A percentile compares a stretch with the other conserved stretches of the same genome.
phyloP scores from a whole-genome alignment of 1,140 invertebrate genomes.

The Caenorhabditis tropicalis region DNA sequence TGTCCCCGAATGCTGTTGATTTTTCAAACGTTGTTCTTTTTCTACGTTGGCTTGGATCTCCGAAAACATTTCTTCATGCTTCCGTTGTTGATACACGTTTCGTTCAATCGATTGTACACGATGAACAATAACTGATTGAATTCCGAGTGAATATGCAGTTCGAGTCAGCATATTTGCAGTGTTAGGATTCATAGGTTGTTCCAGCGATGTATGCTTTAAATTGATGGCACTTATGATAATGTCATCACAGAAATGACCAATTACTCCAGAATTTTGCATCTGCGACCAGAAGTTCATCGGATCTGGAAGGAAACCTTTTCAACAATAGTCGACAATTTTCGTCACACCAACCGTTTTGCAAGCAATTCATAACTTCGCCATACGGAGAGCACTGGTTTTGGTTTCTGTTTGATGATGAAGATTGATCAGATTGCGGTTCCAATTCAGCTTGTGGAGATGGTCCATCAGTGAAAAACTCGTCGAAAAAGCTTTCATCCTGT shows the following conservation, averaged over 20 bases:
- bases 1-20: neutral
- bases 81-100: conserved; percentile 29
- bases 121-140: conserved; percentile 24
- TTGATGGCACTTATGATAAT: conserved; percentile 25
- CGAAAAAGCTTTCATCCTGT: conserved; percentile 15
- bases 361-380: neutral
- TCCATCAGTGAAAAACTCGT: conserved; percentile 10
- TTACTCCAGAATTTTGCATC: conserved; percentile 1
- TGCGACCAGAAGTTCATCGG: conserved; percentile 28
- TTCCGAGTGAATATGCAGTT: neutral
- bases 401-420: neutral
- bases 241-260: conserved; percentile 24
- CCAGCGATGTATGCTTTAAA: neutral
- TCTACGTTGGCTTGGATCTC: neutral
- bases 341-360: neutral
- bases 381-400: neutral
- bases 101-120: conserved; percentile 8
- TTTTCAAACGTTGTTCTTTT: neutral
- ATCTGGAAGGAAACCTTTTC: neutral
- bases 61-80: conserved; percentile 8
- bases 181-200: neutral
- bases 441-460: neutral
- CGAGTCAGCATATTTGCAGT: conserved; percentile 22
- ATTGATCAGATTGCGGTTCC: neutral
- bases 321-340: neutral